These are phyloP conservation scores for Acanthosepion esculentum DNA, from an alignment of 2,888 invertebrate genomes.

Conservation along the genomic window DNA sequence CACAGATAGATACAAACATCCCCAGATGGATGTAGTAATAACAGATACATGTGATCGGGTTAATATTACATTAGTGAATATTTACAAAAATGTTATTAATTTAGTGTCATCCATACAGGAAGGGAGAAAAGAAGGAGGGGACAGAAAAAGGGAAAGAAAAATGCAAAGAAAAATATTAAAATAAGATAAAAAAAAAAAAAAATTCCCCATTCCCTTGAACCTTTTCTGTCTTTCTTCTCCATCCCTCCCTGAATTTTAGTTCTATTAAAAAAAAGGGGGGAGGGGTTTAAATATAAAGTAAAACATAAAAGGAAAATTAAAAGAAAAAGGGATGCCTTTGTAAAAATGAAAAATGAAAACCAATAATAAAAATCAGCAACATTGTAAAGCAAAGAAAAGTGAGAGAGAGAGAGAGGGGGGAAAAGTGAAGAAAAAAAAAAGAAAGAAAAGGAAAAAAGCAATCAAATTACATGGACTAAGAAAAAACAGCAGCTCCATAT, in stretches of 20 bases:
- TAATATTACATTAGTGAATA: constrained; percentile 33
- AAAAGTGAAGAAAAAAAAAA: neutral
- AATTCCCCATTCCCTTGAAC: neutral
- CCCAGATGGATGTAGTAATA: neutral
- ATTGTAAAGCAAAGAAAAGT: neutral
- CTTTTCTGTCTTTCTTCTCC: neutral
- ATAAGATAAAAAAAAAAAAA: neutral
- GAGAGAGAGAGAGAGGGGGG: neutral
- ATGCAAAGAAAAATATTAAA: neutral
- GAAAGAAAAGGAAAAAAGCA: neutral
- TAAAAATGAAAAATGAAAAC: no score
- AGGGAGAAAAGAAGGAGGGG: neutral
- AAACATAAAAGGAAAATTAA: no score
- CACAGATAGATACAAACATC: constrained; percentile 33
- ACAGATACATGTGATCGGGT: neutral
- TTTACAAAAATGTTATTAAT: constrained; percentile 33
- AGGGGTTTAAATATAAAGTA: no score
- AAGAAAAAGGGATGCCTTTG: no score
- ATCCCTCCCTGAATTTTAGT: neutral
- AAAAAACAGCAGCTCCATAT: neutral
- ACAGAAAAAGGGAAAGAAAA: neutral
- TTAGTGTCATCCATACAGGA: neutral
- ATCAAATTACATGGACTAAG: neutral
- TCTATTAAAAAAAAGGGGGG: neutral
- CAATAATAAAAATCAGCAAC: neutral